phyloP scores from a whole-genome alignment of 2,888 invertebrate genomes.

The Drosophila nigritarsus region DNA sequence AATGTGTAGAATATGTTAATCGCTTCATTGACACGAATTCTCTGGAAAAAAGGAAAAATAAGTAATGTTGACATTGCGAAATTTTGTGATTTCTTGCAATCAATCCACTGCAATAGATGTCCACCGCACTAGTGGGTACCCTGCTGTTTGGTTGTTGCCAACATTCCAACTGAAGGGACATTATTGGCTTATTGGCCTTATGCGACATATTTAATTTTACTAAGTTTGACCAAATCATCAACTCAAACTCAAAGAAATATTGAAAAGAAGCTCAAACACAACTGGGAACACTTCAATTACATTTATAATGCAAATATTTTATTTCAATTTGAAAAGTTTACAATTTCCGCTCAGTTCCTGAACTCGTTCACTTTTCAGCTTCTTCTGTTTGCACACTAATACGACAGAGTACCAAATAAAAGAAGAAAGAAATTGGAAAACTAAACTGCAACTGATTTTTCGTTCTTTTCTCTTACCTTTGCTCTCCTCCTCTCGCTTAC shows the following conservation, averaged over 20 bases:
- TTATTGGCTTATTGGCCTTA: background rate
- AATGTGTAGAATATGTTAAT: background rate
- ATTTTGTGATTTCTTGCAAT: background rate
- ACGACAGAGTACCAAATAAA: conserved; percentile 17
- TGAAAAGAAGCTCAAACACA: conserved; percentile 22
- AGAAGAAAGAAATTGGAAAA: conserved; percentile 42
- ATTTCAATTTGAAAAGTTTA: conserved; percentile 69
- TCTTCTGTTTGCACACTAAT: conserved; percentile 48
- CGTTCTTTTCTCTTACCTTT: conserved; percentile 17
- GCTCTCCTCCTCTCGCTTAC: conserved; percentile 32
- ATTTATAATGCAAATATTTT: conserved; percentile 69
- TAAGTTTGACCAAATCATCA: conserved; percentile 1
- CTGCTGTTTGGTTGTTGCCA: background rate
- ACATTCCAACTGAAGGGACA: background rate
- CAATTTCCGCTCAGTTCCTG: conserved; percentile 58
- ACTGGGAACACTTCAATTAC: conserved; percentile 61
- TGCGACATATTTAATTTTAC: background rate
- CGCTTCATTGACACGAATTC: background rate
- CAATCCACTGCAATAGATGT: background rate
- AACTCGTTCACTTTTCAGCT: conserved; percentile 59
- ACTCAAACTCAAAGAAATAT: conserved; percentile 4
- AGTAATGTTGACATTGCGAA: background rate
- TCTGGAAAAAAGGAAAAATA: background rate
- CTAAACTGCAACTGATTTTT: conserved; percentile 62
- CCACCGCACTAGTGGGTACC: background rate